A percentile compares a stretch with the other conserved stretches of the same genome.
Evolutionary conservation across 2,888 invertebrate species (phyloP).

Genomic region (Lasioglossum zephyrum): DNA sequence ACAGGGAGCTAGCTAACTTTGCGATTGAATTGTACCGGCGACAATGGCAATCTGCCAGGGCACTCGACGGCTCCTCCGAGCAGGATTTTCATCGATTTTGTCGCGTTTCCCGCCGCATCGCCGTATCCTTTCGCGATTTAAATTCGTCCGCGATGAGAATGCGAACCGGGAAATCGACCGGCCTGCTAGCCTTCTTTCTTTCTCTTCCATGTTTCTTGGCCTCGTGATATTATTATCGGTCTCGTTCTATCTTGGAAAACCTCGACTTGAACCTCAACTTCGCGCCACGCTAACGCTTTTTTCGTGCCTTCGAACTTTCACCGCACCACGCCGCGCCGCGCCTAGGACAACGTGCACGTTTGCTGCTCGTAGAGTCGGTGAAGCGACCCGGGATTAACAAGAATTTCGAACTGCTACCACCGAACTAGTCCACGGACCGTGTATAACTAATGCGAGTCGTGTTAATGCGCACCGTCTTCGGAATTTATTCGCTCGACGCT

Average conservation of each 20-base stretch:
- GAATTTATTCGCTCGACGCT: neutral
- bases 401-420: neutral
- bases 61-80: conserved; percentile 70
- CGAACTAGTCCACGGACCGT: conserved; percentile 1
- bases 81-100: conserved; percentile 71
- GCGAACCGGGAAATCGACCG: conserved; percentile 14
- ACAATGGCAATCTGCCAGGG: conserved; percentile 83
- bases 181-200: neutral
- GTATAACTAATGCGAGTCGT: neutral
- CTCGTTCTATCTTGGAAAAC: neutral
- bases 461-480: neutral
- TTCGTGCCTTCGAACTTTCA: neutral
- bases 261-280: neutral
- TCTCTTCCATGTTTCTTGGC: neutral
- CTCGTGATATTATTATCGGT: neutral
- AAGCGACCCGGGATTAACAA: neutral
- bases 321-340: neutral
- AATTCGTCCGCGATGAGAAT: conserved; percentile 40
- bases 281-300: neutral
- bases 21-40: conserved; percentile 83
- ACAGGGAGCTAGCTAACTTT: conserved; percentile 83
- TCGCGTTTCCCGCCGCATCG: conserved; percentile 50
- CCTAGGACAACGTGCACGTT: neutral
- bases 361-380: neutral
- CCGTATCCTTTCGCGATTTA: conserved; percentile 37